Evolutionary conservation across 2,113 vertebrate genomes (phyloP).

Genomic region (Thalassarche chlororhynchos): DNA sequence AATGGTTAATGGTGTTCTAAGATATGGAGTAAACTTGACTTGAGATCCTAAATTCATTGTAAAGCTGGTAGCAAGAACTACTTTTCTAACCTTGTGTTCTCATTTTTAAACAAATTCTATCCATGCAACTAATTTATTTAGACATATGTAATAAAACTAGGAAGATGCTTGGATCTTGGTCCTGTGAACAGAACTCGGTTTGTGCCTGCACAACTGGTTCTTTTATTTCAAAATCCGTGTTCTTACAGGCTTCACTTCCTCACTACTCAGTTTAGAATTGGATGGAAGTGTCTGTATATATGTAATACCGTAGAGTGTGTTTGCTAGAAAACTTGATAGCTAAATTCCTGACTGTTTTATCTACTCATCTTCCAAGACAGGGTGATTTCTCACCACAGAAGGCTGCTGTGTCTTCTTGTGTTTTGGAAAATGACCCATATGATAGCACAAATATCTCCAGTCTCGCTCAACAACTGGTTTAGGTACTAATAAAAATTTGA

Average conservation of each 20-base stretch:
- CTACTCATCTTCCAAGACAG: neutral
- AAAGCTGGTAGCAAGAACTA: neutral
- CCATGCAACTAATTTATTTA: neutral
- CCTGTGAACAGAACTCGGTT: neutral
- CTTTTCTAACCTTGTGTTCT: neutral
- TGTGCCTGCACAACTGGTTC: neutral
- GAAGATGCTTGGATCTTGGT: neutral
- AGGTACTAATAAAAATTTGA: neutral
- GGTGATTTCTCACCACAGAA: neutral
- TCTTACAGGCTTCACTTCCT: neutral
- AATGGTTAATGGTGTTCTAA: neutral
- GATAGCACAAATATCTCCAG: neutral
- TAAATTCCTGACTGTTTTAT: neutral
- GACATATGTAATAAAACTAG: neutral
- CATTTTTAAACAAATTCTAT: neutral
- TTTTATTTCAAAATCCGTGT: neutral
- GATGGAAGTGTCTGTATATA: neutral
- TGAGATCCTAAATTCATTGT: neutral
- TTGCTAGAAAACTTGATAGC: neutral
- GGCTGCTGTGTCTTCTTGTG: rapidly evolving
- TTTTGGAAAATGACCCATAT: neutral
- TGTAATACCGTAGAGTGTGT: neutral
- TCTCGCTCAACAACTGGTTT: neutral
- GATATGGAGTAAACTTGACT: neutral
- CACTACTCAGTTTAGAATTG: neutral